Conservation (phyloP, 2,797 vertebrate genomes). For the Amazona finschi region DNA sequence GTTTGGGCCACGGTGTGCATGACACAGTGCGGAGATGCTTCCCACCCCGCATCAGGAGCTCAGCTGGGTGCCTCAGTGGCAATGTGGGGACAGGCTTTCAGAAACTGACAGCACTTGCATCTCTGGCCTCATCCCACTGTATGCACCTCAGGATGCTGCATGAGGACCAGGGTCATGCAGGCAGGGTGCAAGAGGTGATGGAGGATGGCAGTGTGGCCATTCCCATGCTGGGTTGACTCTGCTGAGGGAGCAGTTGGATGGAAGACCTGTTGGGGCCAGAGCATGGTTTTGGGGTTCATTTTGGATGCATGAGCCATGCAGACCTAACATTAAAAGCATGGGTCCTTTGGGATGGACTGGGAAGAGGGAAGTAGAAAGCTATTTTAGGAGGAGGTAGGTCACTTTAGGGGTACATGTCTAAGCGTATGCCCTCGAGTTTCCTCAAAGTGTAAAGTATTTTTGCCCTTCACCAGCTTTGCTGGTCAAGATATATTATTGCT, state of each 20-base stretch:
- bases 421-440: not conserved
- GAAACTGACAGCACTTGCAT: not conserved
- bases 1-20: not conserved
- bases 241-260: not conserved
- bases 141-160: not conserved
- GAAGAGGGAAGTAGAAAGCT: not conserved
- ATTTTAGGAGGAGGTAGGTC: not conserved
- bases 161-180: not conserved
- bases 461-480: not conserved
- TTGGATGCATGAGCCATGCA: not conserved
- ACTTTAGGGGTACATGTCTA: not conserved
- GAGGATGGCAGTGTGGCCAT: not conserved
- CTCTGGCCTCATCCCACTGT: accelerated
- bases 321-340: not conserved
- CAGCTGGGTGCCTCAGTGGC: accelerated
- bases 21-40: not conserved
- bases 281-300: not conserved
- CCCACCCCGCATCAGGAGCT: not conserved
- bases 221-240: not conserved
- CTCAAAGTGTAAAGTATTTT: not conserved
- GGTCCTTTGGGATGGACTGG: not conserved
- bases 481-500: not conserved
- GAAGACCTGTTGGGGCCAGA: not conserved
- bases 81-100: not conserved
- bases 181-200: not conserved